phyloP scores from a whole-genome alignment of 2,113 vertebrate species.

The Silurus asotus region DNA sequence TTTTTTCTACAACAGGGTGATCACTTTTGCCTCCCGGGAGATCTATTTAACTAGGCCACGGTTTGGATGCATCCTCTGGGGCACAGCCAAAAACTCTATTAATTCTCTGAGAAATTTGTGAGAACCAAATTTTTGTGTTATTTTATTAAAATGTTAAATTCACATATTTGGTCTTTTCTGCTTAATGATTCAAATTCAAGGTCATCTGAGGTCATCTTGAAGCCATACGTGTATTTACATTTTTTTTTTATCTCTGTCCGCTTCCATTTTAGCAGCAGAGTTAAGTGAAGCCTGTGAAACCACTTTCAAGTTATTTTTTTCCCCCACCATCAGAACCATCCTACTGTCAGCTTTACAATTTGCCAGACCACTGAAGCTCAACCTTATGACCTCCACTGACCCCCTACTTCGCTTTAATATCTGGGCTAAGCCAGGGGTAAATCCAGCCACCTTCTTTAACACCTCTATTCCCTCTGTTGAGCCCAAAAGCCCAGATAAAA shows the following conservation, averaged over 20 bases:
- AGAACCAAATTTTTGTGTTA: not conserved
- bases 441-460: constrained; percentile 31
- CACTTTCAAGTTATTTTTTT: constrained; percentile 59
- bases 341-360: constrained; percentile 68
- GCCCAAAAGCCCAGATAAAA: constrained; percentile 53
- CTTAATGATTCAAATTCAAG: not conserved
- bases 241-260: constrained; percentile 13
- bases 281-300: constrained; percentile 33
- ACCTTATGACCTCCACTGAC: constrained; percentile 68
- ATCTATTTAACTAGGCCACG: not conserved
- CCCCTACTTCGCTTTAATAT: constrained; percentile 41
- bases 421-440: constrained; percentile 19
- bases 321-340: not conserved
- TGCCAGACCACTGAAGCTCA: constrained; percentile 74
- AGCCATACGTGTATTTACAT: not conserved
- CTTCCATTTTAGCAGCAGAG: constrained; percentile 20
- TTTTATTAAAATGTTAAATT: not conserved
- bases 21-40: not conserved
- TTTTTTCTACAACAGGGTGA: not conserved
- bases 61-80: not conserved
- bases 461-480: constrained; percentile 7
- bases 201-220: not conserved
- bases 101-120: not conserved
- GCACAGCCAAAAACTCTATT: not conserved
- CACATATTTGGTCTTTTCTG: not conserved